Conservation (phyloP, 2,797 vertebrate genomes). For the Xenopus petersii region DNA sequence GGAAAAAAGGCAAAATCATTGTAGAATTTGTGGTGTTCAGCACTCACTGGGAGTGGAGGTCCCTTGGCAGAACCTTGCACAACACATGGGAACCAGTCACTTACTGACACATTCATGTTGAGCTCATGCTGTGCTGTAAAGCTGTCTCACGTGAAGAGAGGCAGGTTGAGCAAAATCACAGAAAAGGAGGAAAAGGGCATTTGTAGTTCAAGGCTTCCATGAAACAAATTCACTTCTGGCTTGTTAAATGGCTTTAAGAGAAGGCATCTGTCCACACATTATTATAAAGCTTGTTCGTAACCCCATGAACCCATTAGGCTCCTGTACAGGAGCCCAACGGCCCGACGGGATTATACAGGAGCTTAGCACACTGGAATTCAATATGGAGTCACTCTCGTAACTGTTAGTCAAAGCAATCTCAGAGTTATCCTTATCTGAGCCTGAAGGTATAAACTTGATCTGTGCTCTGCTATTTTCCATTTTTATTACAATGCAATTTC, state of each 20-base stretch:
- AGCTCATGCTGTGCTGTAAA: slow-evolving; percentile 18
- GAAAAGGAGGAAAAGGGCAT: not conserved
- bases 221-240: not conserved
- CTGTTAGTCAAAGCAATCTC: no score
- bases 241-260: not conserved
- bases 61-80: slow-evolving; percentile 6
- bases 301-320: not conserved
- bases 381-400: no score
- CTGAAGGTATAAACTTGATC: no score
- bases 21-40: slow-evolving; percentile 5
- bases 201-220: not conserved
- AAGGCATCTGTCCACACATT: not conserved
- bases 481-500: no score
- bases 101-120: slow-evolving; percentile 19
- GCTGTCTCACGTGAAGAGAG: slow-evolving; percentile 23
- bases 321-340: not conserved
- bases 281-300: not conserved
- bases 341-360: not conserved
- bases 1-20: slow-evolving; percentile 23
- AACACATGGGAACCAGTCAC: slow-evolving; percentile 14
- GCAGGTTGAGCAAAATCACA: not conserved
- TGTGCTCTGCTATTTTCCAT: no score
- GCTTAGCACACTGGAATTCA: no score
- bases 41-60: slow-evolving; percentile 4
- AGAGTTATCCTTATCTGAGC: no score